Evolutionary conservation across 2,888 invertebrate species (phyloP).

Genomic region (Volucella inanis): DNA sequence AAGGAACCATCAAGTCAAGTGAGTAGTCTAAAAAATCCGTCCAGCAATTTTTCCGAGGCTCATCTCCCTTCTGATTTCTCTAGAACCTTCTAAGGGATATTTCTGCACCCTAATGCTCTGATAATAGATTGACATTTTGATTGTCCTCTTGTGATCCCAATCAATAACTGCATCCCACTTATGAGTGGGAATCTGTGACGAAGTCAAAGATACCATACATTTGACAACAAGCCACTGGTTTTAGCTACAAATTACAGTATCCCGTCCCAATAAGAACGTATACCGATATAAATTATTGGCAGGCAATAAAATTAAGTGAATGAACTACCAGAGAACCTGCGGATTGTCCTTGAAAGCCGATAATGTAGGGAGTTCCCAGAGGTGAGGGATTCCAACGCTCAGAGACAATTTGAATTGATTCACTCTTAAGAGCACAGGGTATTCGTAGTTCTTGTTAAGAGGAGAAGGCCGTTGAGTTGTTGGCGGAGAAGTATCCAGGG

Average conservation of each 20-base stretch:
- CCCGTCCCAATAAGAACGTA: slow-evolving; percentile 18
- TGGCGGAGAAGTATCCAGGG: slow-evolving; percentile 21
- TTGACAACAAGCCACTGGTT: slow-evolving; percentile 10
- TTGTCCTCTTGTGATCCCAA: slow-evolving; percentile 27
- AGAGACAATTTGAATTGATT: slow-evolving; percentile 59
- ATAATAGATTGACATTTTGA: slow-evolving; percentile 22
- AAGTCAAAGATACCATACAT: slow-evolving; percentile 11
- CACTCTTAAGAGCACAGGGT: slow-evolving; percentile 33
- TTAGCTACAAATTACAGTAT: slow-evolving; percentile 10
- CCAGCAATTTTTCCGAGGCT: neutral
- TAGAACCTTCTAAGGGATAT: neutral
- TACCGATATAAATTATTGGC: slow-evolving; percentile 39
- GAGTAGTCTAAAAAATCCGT: slow-evolving; percentile 1
- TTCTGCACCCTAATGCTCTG: slow-evolving; percentile 11
- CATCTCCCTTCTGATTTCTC: slow-evolving; percentile 10
- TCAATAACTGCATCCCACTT: slow-evolving; percentile 32
- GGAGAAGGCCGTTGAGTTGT: slow-evolving; percentile 32
- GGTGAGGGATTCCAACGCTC: neutral
- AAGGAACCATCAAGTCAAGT: slow-evolving; percentile 23
- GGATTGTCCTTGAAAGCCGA: slow-evolving; percentile 25
- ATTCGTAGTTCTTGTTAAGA: slow-evolving; percentile 29
- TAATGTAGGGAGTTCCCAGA: neutral
- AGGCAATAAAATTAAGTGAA: slow-evolving; percentile 43
- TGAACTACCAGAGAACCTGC: neutral
- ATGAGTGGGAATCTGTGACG: neutral